Base-by-base conservation (phyloP, 2,113 vertebrate genomes). In the Leptosomus discolor region DNA sequence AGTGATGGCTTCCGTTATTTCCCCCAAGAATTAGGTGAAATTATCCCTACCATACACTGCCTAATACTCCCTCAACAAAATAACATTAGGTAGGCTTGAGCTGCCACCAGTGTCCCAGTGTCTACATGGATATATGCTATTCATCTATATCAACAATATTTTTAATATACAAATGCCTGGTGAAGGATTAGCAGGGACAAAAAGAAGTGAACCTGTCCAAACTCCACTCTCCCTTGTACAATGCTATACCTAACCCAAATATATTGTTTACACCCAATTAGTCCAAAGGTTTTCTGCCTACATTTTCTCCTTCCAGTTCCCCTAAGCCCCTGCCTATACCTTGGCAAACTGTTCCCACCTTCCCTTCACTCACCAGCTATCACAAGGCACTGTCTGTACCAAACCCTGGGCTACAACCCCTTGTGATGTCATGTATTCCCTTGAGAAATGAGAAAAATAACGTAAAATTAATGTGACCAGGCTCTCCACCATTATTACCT, bases 381-480 rank as follows among this genome's bases (percentile, higher is more conserved):
- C 73, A 60, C 26, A 53, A n/a, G 46, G 32, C 46, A 18, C 27
- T 18, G 75, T 73, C 65, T 18, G 8, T 5, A 36, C 12, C 20
- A n/a, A 22, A 63, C 18, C 29, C 30, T 29, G 46, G 12, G 20
- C 39, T 81, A 23, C 22, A 64, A 5, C 45, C 36, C 36, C 34
- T 39, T 48, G 15, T 0, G 2, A 41, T 10, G 9, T 34, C 51
- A 13, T 4, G 5, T 0, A 1, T 14, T 37, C 0, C 5, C 24
- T 15, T 22, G 29, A 56, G 63, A 45, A 57, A 54, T 20, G 13
- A 85, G 17, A 70, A 64, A 46, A 81, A 57, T 2, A 23, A 9
- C 0, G 0, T 5, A 37, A 86, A 37, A 37, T 19, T 32, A 9
- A 74, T 1, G 9, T 51, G 26, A 48, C 1, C 30, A 71, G 56